Evolutionary conservation across 2,888 invertebrate genomes (phyloP).

Genomic region (Ophion costatus): DNA sequence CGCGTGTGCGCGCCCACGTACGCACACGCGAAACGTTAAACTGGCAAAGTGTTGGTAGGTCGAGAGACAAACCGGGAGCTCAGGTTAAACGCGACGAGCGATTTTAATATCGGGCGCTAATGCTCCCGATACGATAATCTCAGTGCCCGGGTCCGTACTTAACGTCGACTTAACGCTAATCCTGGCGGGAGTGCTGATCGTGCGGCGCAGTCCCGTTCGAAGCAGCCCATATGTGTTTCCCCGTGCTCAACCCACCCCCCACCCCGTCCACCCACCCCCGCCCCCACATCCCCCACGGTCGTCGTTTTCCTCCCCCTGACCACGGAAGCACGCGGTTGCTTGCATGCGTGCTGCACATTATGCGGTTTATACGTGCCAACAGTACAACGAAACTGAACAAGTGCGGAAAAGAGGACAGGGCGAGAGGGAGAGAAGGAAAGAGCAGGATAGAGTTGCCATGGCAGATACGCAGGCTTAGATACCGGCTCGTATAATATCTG

Average conservation of each 20-base stretch:
- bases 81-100: constrained; percentile 67
- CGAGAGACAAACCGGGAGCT: constrained; percentile 37
- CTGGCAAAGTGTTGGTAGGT: constrained; percentile 15
- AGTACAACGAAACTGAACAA: constrained; percentile 47
- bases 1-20: constrained; percentile 12
- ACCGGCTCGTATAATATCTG: constrained; percentile 50
- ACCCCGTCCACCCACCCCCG: neutral
- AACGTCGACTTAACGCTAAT: constrained; percentile 78
- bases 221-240: constrained; percentile 32
- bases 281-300: neutral
- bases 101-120: constrained; percentile 72
- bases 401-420: constrained; percentile 33
- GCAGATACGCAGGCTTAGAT: constrained; percentile 52
- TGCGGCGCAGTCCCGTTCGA: constrained; percentile 45
- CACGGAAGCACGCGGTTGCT: constrained; percentile 67
- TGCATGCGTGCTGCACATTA: constrained; percentile 71
- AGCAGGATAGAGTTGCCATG: constrained; percentile 26
- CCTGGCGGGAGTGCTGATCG: constrained; percentile 66
- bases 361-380: constrained; percentile 68
- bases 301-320: constrained; percentile 33
- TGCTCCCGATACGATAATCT: constrained; percentile 75
- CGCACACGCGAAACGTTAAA: neutral
- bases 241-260: neutral
- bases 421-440: constrained; percentile 48
- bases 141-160: constrained; percentile 74